phyloP scores from a whole-genome alignment of 2,797 vertebrate species.

The Melanotaenia boesemani region DNA sequence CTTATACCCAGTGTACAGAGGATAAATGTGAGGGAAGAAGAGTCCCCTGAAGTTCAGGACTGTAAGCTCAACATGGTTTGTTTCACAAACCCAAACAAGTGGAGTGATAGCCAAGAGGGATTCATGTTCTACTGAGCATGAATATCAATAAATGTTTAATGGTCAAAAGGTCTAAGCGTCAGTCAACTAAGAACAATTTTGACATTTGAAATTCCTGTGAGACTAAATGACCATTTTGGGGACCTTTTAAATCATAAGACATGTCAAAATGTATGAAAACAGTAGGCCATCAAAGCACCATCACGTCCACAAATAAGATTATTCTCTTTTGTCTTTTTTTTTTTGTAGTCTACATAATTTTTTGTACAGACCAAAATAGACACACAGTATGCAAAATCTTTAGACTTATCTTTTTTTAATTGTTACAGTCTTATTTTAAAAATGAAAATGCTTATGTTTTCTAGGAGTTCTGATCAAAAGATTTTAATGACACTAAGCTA shows the following conservation, averaged over 20 bases:
- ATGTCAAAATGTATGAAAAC: background rate
- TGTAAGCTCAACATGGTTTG: background rate
- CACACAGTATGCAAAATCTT: too few species aligned
- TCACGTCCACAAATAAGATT: background rate
- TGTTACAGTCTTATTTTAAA: background rate
- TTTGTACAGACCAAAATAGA: too few species aligned
- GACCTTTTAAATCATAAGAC: background rate
- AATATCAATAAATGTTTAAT: background rate
- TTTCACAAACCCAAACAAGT: background rate
- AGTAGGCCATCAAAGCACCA: background rate
- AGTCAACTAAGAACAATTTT: background rate
- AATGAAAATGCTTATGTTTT: background rate
- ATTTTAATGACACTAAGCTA: background rate
- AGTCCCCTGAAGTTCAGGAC: background rate
- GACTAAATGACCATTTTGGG: background rate
- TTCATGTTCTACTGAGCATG: background rate
- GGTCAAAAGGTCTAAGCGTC: background rate
- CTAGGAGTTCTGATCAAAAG: background rate
- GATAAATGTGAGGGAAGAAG: background rate
- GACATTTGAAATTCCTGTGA: background rate
- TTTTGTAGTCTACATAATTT: background rate
- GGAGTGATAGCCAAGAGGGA: background rate
- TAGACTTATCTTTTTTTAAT: too few species aligned
- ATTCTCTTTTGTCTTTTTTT: background rate
- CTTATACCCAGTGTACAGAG: background rate